phyloP scores from a whole-genome alignment of 2,797 vertebrate genomes.

The Masticophis lateralis region DNA sequence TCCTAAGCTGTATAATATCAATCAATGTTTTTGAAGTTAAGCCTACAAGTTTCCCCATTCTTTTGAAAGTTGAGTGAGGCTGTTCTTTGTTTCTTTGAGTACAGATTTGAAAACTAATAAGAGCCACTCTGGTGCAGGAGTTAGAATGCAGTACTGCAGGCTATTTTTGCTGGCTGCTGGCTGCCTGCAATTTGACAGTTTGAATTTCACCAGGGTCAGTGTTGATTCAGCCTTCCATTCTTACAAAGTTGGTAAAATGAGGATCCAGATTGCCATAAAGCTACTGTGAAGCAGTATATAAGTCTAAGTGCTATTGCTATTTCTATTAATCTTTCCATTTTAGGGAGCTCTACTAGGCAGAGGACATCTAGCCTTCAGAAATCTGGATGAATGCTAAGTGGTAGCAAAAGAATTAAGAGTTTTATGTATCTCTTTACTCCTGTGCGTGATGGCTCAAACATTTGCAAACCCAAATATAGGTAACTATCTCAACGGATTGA shows the following conservation, averaged over 20 bases:
- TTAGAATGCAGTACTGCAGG: too few relatives aligned
- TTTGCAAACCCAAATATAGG: not conserved
- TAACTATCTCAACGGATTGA: not conserved
- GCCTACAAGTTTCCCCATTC: not conserved
- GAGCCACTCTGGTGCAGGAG: too few relatives aligned
- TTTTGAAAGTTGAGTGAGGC: not conserved
- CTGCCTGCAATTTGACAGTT: too few relatives aligned
- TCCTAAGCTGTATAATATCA: not conserved
- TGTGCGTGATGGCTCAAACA: not conserved
- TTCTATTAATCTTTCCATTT: not conserved
- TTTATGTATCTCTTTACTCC: not conserved
- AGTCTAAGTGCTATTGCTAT: not conserved
- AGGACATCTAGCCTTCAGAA: not conserved
- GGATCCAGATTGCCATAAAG: too few relatives aligned
- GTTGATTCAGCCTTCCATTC: too few relatives aligned
- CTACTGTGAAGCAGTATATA: too few relatives aligned
- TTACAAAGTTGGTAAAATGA: too few relatives aligned
- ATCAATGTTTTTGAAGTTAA: not conserved
- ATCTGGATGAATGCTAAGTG: not conserved
- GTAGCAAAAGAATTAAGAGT: not conserved
- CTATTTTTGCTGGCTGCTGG: too few relatives aligned
- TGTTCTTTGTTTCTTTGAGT: not conserved
- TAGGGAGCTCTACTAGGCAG: not conserved
- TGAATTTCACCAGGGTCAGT: too few relatives aligned
- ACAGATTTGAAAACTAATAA: not conserved